Conservation (phyloP, 2,797 vertebrate species). For the Poecilia gillii region DNA sequence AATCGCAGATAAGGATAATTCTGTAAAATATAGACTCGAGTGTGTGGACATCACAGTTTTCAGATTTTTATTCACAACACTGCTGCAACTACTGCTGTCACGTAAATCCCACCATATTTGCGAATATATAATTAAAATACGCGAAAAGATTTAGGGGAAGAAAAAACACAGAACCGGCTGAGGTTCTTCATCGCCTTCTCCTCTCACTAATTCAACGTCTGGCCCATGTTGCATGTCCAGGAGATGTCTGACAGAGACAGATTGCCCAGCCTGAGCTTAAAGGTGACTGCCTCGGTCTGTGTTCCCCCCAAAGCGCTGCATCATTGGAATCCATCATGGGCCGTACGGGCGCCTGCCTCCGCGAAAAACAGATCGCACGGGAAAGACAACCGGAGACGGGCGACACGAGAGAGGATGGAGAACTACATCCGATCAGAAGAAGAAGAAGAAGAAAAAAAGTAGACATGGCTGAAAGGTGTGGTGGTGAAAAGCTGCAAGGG, state of each 20-base stretch:
- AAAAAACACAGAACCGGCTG: neutral
- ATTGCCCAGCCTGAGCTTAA: conserved; percentile 75
- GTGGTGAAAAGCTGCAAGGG: conserved; percentile 15
- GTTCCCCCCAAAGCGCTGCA: conserved; percentile 71
- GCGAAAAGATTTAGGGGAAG: neutral
- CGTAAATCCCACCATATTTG: neutral
- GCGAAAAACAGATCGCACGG: conserved; percentile 45
- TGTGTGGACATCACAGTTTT: neutral
- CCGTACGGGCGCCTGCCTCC: conserved; percentile 38
- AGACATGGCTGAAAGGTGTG: conserved; percentile 1
- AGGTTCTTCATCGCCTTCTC: conserved; percentile 39
- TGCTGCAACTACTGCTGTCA: neutral
- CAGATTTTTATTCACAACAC: neutral
- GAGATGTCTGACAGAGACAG: conserved; percentile 72
- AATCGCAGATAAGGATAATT: neutral
- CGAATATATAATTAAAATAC: neutral
- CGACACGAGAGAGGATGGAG: conserved; percentile 12
- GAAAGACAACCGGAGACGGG: conserved; percentile 45
- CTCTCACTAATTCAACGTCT: conserved; percentile 61
- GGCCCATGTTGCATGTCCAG: conserved; percentile 53
- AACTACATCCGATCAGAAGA: conserved; percentile 18
- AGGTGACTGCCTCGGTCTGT: conserved; percentile 77
- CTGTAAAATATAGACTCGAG: neutral
- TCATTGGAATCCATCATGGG: conserved; percentile 76
- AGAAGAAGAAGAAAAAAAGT: neutral